These are phyloP conservation scores for Chaunax sp. DNA, from an alignment of 2,797 vertebrate genomes.

Conservation along the genomic window DNA sequence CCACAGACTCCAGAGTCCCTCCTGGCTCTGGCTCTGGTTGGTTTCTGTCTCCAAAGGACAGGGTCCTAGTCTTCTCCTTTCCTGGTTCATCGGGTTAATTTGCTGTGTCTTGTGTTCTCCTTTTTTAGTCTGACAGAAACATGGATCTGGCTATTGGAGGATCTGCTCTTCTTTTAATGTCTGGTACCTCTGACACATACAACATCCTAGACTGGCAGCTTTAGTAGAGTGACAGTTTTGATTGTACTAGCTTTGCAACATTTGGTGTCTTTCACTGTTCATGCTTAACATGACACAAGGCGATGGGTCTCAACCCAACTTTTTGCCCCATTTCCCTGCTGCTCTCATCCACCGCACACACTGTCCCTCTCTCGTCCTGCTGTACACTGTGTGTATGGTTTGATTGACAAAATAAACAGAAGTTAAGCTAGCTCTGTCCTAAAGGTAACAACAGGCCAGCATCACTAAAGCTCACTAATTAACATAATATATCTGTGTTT, in stretches of 20 bases:
- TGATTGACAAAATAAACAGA: too few relatives aligned
- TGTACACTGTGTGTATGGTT: too few relatives aligned
- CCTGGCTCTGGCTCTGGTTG: conserved; percentile 40
- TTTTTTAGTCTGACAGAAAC: conserved; percentile 37
- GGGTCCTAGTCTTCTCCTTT: conserved; percentile 37
- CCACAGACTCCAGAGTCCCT: conserved; percentile 60
- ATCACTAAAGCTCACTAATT: not conserved
- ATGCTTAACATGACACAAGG: conserved; percentile 1
- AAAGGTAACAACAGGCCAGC: not conserved
- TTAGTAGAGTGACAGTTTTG: conserved; percentile 16
- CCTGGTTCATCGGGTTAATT: conserved; percentile 55
- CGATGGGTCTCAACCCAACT: not conserved
- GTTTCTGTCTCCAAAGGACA: conserved; percentile 56
- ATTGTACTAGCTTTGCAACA: conserved; percentile 2
- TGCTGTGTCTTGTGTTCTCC: conserved; percentile 28
- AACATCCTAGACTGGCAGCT: conserved; percentile 8
- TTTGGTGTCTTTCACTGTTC: not conserved
- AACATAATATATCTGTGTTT: not conserved
- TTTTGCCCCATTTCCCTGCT: too few relatives aligned
- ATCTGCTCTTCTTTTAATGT: conserved; percentile 9
- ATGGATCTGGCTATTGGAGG: conserved; percentile 25
- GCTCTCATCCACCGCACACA: too few relatives aligned
- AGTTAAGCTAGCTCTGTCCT: too few relatives aligned
- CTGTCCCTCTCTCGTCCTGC: too few relatives aligned
- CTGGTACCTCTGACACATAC: conserved; percentile 1